A percentile compares a stretch with the other conserved stretches of the same genome.
These are phyloP conservation scores for Notocelia uddmanniana DNA, from an alignment of 2,888 invertebrate genomes.

Conservation along the genomic window DNA sequence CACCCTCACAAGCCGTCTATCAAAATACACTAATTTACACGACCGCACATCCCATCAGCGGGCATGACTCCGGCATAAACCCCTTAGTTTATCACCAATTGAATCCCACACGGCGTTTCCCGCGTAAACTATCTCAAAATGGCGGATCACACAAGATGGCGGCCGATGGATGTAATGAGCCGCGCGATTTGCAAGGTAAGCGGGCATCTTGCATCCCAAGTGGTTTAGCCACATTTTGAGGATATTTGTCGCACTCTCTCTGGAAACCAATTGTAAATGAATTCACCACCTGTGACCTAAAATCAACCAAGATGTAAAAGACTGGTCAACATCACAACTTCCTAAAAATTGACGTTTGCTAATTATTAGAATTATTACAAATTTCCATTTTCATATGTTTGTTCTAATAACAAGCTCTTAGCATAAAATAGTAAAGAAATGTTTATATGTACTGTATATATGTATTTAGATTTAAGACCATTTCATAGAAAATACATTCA, in stretches of 20 bases:
- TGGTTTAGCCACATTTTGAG: constrained; percentile 24
- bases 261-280: background rate
- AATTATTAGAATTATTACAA: no score
- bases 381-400: no score
- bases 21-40: constrained; percentile 46
- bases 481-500: no score
- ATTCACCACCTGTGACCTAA: background rate
- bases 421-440: no score
- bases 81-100: constrained; percentile 65
- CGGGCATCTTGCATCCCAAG: constrained; percentile 37
- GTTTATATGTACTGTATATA: no score
- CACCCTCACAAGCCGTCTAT: no score
- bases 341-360: no score
- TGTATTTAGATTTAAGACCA: no score
- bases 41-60: constrained; percentile 23
- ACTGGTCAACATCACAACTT: no score
- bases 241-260: background rate
- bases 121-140: constrained; percentile 73
- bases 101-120: constrained; percentile 72
- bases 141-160: constrained; percentile 52
- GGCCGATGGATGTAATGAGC: constrained; percentile 53
- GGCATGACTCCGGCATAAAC: constrained; percentile 32
- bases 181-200: constrained; percentile 54
- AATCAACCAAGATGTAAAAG: background rate
- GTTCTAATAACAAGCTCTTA: no score